Conservation (phyloP, 2,113 vertebrate species). For the Notothenia rossii region DNA sequence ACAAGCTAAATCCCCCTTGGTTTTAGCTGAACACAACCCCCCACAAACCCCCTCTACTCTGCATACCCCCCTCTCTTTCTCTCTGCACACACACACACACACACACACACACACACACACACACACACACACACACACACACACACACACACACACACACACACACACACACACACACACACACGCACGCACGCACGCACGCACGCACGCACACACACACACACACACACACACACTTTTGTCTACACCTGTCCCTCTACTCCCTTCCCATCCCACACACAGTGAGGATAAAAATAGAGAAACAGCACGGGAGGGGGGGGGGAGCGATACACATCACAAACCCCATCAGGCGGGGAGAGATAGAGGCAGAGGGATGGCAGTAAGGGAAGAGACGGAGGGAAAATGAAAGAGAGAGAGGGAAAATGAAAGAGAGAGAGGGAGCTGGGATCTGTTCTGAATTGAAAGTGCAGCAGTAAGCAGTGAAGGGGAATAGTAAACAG, state of each 20-base stretch:
- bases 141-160: conserved; percentile 16
- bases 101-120: conserved; percentile 27
- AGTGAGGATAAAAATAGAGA: conserved; percentile 81
- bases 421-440: conserved; percentile 46
- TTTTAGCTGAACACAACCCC: conserved; percentile 49
- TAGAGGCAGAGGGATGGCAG: conserved; percentile 60
- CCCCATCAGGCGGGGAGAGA: conserved; percentile 75
- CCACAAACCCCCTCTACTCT: conserved; percentile 29
- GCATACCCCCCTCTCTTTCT: conserved; percentile 38
- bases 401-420: conserved; percentile 51
- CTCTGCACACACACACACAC: conserved; percentile 28
- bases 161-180: conserved; percentile 28
- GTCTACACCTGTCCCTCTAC: conserved; percentile 79
- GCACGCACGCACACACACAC: conserved; percentile 23
- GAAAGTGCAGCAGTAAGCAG: conserved; percentile 82
- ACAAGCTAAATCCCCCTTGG: conserved; percentile 60
- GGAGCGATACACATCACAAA: conserved; percentile 78
- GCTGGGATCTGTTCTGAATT: conserved; percentile 73
- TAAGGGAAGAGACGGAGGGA: conserved; percentile 44
- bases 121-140: conserved; percentile 31
- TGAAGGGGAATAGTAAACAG: conserved; percentile 80
- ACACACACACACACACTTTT: conserved; percentile 31
- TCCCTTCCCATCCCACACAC: conserved; percentile 76
- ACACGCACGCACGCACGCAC: conserved; percentile 22
- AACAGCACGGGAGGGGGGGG: conserved; percentile 62